phyloP scores from a whole-genome alignment of 2,888 invertebrate species.

The Drosophila pseudotakahashii region DNA sequence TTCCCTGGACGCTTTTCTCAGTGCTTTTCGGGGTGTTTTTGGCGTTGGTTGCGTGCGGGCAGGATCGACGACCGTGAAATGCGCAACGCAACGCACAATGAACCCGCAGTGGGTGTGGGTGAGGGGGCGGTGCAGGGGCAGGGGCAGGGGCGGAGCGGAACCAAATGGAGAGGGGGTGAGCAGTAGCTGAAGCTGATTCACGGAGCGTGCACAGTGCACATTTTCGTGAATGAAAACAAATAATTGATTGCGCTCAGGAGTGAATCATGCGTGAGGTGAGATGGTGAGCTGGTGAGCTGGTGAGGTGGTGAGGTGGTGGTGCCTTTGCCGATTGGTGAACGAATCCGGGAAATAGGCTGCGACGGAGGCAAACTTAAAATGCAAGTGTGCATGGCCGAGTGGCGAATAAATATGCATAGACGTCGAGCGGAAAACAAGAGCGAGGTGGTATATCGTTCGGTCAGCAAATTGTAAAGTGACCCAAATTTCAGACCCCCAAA shows the following conservation, averaged over 20 bases:
- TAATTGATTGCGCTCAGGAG: conserved; percentile 64
- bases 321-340: conserved; percentile 7
- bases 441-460: conserved; percentile 62
- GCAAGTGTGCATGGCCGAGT: conserved; percentile 62
- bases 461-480: conserved; percentile 79
- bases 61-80: conserved; percentile 81
- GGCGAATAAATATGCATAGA: conserved; percentile 56
- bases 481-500: conserved; percentile 66
- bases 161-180: conserved; percentile 6
- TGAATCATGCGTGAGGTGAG: conserved; percentile 70
- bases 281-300: no score
- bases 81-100: conserved; percentile 77
- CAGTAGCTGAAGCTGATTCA: conserved; percentile 51
- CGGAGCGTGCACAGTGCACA: conserved; percentile 62
- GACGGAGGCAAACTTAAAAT: conserved; percentile 41
- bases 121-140: conserved; percentile 9
- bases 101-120: conserved; percentile 51
- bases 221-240: conserved; percentile 70
- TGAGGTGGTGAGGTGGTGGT: not conserved
- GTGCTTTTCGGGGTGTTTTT: conserved; percentile 39
- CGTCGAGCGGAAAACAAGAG: conserved; percentile 53
- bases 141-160: conserved; percentile 10
- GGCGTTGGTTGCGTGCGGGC: conserved; percentile 53
- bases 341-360: conserved; percentile 59
- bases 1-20: conserved; percentile 6